Evolutionary conservation across 1,140 invertebrate species (phyloP), one percentile per base, ranked within the genome.

Genomic region (Drosophila oshimai): DNA sequence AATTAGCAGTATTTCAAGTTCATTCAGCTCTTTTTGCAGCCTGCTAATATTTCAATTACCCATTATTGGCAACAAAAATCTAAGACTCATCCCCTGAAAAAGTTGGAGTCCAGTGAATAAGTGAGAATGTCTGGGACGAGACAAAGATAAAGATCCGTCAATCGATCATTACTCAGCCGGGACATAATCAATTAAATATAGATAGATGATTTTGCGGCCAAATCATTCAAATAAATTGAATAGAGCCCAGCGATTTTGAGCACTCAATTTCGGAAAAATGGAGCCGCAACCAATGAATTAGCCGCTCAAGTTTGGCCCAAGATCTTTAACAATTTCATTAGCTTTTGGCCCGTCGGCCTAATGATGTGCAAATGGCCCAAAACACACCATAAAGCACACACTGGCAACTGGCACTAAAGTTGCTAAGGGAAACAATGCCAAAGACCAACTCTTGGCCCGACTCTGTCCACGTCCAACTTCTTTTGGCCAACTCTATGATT

Each of bases 401-500:
- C n/a, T n/a, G n/a, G n/a, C n/a, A n/a, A n/a, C 69, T 53, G 26
- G 31, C 53, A 45, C 68, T 49, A 50, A 64, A 55, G 65, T 54
- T 50, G 68, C n/a, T 24, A 62, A 28, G 28, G 24, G 29, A 45
- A 24, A 50, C 33, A 34, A 50, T 36, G 9, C 47, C 18, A 10
- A 10, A 50, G n/a, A 13, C 18, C 7, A 26, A 26, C 50, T 33
- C 29, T 61, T 61, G 20, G 53, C 50, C 46, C 22, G 50, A 39
- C 57, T 61, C 13, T 15, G 22, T 15, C 51, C 28, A 17, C 18
- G 28, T 55, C 55, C 71, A 57, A 74, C 71, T 73, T 74, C 57
- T 73, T 73, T 72, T 74, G 69, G 69, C 50, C 29, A 28, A 33
- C 36, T 73, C 64, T 73, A 45, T 74, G 69, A 74, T 74, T 74